Evolutionary conservation across 2,888 invertebrate species (phyloP), one percentile per base, ranked within the genome.

Genomic region (Heliconius ismenius): DNA sequence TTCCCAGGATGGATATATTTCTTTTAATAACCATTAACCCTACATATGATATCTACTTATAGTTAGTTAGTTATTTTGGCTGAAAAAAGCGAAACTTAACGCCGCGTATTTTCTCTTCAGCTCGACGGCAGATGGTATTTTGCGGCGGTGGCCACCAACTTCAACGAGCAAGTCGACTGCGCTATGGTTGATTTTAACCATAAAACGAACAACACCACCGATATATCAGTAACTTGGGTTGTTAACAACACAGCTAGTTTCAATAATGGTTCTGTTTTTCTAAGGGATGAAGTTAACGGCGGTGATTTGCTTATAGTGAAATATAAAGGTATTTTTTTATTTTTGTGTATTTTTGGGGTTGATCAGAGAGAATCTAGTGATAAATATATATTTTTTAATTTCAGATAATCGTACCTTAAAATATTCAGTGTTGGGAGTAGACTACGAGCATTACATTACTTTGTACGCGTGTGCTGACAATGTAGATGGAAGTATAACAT

Each of bases 371-470:
- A 18, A 49, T 6, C 6, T n/a, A n/a, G n/a, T n/a, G n/a, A n/a
- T n/a, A n/a, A n/a, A n/a, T n/a, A n/a, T n/a, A n/a, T n/a, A 26
- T 64, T 32, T 65, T 67, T 43, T 24, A n/a, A 7, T 89, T 86
- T 1, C 89, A 92, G 93, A 92, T 85, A 83, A 90, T 60, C 91
- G 89, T 83, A 86, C 87, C 0, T 91, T 92, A 81, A 89, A 86
- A 0, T 93, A 92, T 77, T 89, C 90, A 0, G 89, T 93, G 70
- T 77, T 93, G 80, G 91, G 91, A 49, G 90, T 93, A 62, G 88
- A 91, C 79, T 93, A 93, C 60, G 92, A 92, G 26, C 92, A 93
- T 78, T 93, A 91, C n/a, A 93, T 92, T 0, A 90, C 92, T 0
- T 82, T 92, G 49, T 92, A 93, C 69, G 89, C 92, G 0, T 93